phyloP scores from a whole-genome alignment of 2,888 invertebrate genomes.

The Polylopha cassiicola region DNA sequence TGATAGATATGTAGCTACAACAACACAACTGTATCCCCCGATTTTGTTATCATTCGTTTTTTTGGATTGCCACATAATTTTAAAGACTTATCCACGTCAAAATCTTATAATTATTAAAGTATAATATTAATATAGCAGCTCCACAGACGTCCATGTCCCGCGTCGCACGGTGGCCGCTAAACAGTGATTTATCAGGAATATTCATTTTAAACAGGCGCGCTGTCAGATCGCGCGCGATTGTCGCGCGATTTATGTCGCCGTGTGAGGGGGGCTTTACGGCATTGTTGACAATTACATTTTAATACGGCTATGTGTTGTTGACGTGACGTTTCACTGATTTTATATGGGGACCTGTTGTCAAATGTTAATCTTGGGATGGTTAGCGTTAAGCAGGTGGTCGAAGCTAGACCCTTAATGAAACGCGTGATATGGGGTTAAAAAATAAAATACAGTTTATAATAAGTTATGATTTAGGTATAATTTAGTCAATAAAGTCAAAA shows the following conservation, averaged over 20 bases:
- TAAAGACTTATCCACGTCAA: constrained; percentile 8
- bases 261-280: constrained; percentile 36
- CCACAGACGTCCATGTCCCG: constrained; percentile 25
- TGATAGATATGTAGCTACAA: too few relatives aligned
- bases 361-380: too few relatives aligned
- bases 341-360: neutral
- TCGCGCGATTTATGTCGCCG: constrained; percentile 63
- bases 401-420: too few relatives aligned
- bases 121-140: constrained; percentile 28
- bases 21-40: too few relatives aligned
- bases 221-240: constrained; percentile 69
- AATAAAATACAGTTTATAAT: too few relatives aligned
- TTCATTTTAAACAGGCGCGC: constrained; percentile 69
- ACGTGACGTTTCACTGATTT: neutral
- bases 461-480: too few relatives aligned
- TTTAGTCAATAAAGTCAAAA: too few relatives aligned
- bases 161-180: constrained; percentile 60
- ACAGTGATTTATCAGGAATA: constrained; percentile 72
- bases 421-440: too few relatives aligned
- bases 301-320: constrained; percentile 13
- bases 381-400: too few relatives aligned
- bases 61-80: too few relatives aligned
- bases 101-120: constrained; percentile 26
- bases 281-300: constrained; percentile 17
- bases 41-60: too few relatives aligned